Percentiles rank a stretch among this genome's conserved stretches.
Evolutionary conservation across 2,113 vertebrate genomes (phyloP).

Genomic region (Phycodurus eques): DNA sequence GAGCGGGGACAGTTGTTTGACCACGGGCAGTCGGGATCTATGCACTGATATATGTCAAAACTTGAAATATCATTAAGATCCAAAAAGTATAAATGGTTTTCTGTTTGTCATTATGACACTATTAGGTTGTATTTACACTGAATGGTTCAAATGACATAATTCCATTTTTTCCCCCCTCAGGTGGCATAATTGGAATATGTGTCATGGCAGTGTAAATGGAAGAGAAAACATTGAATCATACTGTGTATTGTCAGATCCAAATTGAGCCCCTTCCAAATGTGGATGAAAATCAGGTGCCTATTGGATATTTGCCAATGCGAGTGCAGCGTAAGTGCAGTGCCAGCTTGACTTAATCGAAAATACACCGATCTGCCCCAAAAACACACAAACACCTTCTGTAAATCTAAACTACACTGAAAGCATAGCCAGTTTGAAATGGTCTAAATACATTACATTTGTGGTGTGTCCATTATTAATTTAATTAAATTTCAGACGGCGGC

Average conservation of each 20-base stretch:
- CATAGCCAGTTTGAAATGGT: too few relatives aligned
- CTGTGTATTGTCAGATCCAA: neutral
- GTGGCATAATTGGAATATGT: too few relatives aligned
- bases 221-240: too few relatives aligned
- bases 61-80: neutral
- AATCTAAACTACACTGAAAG: neutral
- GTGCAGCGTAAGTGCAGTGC: neutral
- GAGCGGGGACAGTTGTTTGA: slow-evolving; percentile 4
- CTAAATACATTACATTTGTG: too few relatives aligned
- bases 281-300: too few relatives aligned
- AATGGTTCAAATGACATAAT: too few relatives aligned
- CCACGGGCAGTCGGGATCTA: neutral
- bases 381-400: neutral
- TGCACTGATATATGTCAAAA: neutral
- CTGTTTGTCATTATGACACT: neutral
- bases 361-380: neutral
- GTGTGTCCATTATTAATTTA: too few relatives aligned
- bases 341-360: neutral
- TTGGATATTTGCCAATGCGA: neutral
- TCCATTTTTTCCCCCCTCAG: too few relatives aligned
- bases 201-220: too few relatives aligned
- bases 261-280: neutral
- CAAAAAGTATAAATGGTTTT: neutral
- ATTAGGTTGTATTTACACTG: neutral
- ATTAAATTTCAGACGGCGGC: too few relatives aligned